Conservation (phyloP, 2,113 vertebrate species). For the Nansenia antarctica region DNA sequence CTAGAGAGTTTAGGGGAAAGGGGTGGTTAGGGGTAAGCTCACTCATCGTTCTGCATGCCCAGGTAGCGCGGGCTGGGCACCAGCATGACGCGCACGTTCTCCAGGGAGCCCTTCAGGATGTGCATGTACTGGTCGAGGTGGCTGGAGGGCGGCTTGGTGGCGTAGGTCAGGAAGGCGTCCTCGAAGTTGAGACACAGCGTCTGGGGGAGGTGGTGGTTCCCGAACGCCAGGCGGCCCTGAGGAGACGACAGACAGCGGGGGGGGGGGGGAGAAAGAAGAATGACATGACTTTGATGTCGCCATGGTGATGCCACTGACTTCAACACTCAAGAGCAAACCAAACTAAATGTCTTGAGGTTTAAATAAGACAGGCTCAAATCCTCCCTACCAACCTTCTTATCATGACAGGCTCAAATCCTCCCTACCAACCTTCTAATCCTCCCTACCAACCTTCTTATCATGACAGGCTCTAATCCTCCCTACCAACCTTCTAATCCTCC, state of each 20-base stretch:
- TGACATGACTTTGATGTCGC: no score
- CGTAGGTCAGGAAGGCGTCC: constrained; percentile 93
- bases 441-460: no score
- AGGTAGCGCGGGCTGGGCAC: constrained; percentile 95
- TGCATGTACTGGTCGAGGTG: constrained; percentile 98
- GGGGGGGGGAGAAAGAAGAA: no score
- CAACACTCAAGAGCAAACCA: no score
- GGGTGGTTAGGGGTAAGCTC: constrained; percentile 62
- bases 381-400: no score
- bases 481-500: no score
- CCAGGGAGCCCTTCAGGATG: constrained; percentile 94
- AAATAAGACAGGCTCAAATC: no score
- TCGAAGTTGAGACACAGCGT: constrained; percentile 96
- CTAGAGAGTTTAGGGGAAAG: neutral
- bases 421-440: no score
- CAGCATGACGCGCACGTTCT: constrained; percentile 97
- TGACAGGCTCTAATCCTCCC: no score
- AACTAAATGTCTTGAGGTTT: neutral
- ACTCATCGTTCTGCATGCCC: constrained; percentile 96
- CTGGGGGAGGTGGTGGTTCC: constrained; percentile 95
- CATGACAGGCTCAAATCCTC: no score
- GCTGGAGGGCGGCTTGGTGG: constrained; percentile 98
- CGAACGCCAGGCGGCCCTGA: constrained; percentile 95
- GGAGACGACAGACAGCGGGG: neutral
- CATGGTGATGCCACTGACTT: no score